These are phyloP conservation scores for Nomada goodeniana DNA, from an alignment of 2,888 invertebrate species.

Conservation along the genomic window DNA sequence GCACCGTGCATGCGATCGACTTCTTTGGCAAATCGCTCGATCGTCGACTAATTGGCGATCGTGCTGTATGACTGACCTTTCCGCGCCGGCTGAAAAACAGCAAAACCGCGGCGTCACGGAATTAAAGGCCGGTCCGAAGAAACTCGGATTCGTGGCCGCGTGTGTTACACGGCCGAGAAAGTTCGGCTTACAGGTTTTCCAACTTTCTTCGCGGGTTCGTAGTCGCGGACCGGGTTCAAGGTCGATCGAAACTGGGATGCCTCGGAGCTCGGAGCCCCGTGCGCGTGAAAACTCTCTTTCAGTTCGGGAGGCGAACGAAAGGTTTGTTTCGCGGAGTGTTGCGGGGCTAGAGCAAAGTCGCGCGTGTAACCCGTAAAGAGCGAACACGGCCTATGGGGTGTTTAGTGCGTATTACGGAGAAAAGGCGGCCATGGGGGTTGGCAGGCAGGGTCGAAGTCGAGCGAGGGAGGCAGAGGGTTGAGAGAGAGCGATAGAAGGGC, in stretches of 20 bases:
- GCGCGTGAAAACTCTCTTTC: background rate
- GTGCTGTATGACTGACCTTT: conserved; percentile 50
- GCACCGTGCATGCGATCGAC: conserved; percentile 44
- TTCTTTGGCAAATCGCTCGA: conserved; percentile 59
- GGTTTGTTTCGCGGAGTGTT: no score
- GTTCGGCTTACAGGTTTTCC: background rate
- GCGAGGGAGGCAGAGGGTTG: background rate
- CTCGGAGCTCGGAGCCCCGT: background rate
- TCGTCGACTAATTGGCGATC: conserved; percentile 62
- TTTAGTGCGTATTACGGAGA: conserved; percentile 83
- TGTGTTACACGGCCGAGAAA: no score
- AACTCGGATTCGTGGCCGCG: background rate
- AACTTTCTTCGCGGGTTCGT: background rate
- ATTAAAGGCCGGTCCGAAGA: background rate
- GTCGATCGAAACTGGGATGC: background rate
- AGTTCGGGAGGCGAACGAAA: background rate
- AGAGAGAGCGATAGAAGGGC: conserved; percentile 74
- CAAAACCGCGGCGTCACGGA: conserved; percentile 28
- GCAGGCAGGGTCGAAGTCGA: conserved; percentile 49
- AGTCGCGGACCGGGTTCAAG: conserved; percentile 11
- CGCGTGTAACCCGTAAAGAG: conserved; percentile 76
- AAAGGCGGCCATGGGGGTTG: conserved; percentile 76
- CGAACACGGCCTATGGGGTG: conserved; percentile 79
- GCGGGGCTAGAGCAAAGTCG: conserved; percentile 69
- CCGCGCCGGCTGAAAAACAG: conserved; percentile 4